A percentile compares a stretch with the other conserved stretches of the same genome.
These are phyloP conservation scores for Gobio occitaniae DNA, from an alignment of 2,797 vertebrate species.

Conservation along the genomic window DNA sequence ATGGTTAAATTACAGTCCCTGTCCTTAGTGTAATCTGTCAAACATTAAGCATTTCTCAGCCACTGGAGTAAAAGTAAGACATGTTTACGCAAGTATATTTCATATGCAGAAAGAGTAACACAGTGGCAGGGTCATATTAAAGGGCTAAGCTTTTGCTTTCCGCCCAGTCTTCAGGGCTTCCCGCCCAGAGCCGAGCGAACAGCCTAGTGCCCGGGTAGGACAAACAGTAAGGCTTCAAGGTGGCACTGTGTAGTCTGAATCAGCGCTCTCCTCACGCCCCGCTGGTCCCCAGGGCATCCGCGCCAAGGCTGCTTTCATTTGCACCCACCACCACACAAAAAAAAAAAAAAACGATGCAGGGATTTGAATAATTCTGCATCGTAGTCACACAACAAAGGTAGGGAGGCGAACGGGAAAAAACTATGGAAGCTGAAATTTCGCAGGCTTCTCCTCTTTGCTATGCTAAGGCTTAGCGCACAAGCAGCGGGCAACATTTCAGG, in stretches of 20 bases:
- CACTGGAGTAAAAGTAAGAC: conserved; percentile 62
- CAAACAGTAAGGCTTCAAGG: conserved; percentile 68
- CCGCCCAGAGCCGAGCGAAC: conserved; percentile 44
- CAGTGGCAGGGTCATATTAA: conserved; percentile 58
- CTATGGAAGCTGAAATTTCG: conserved; percentile 66
- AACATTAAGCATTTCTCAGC: conserved; percentile 35
- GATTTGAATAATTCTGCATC: conserved; percentile 80
- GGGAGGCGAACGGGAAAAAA: conserved; percentile 51
- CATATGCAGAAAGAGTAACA: conserved; percentile 65
- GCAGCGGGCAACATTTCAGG: conserved; percentile 64
- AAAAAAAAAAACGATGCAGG: conserved; percentile 58
- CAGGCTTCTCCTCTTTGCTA: conserved; percentile 61
- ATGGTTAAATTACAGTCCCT: conserved; percentile 25
- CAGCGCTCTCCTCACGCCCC: conserved; percentile 59
- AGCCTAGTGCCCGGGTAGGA: conserved; percentile 60
- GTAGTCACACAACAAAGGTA: conserved; percentile 73
- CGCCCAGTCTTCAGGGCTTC: conserved; percentile 54
- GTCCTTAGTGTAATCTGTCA: conserved; percentile 21
- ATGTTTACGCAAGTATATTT: conserved; percentile 67
- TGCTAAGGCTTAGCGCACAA: conserved; percentile 64
- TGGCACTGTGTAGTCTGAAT: conserved; percentile 66
- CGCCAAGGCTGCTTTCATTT: conserved; percentile 70
- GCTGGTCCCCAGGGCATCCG: conserved; percentile 63
- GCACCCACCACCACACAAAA: conserved; percentile 61
- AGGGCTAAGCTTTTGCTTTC: conserved; percentile 58